Evolutionary conservation across 1,140 invertebrate species (phyloP), one percentile per base, ranked within the genome.

Genomic region (Planococcus citri): DNA sequence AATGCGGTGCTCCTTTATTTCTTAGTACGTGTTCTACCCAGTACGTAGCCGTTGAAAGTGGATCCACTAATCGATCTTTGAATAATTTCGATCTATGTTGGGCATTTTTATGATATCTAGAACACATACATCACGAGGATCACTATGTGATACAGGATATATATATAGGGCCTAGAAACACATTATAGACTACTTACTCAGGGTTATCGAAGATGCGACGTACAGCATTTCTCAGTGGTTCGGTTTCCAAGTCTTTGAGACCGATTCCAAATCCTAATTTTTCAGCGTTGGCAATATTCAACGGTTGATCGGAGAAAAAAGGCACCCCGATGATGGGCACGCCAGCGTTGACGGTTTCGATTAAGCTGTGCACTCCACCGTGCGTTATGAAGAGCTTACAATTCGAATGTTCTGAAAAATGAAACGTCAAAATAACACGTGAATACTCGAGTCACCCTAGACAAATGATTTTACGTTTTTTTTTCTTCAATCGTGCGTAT

Each of bases 361-460:
- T 79, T 14, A 79, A 72, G 24, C 82, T 80, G 21, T 83, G 76
- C 12, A 82, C 74, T 33, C 84, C 84, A 20, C 82, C 82, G 72
- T 84, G 84, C 3, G 80, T 80, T 27, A 85, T 80, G 72, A 85
- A 84, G 0, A 82, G 72, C 72, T 77, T 77, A 14, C 78, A 67
- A 38, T 80, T 78, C 17, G 76, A 68, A 73, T 84, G 82, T 3
- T 75, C 81, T 75, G 68, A 17, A 72, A 69, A 0, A 57, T 24
- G 41, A 27, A 60, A 60, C 22, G 60, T 6, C 4, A 4, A 24
- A 1, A 60, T 6, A 20, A 21, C 20, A 14, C 12, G 33, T 37
- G 68, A 38, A 20, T 29, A 25, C 10, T 27, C 21, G 10, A 68
- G 6, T 25, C 58, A 61, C 8, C 8, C 8, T 61, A 14, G 22